A percentile compares a stretch with the other conserved stretches of the same genome.
phyloP scores from a whole-genome alignment of 2,888 invertebrate species.

The Mesorhabditis belari region DNA sequence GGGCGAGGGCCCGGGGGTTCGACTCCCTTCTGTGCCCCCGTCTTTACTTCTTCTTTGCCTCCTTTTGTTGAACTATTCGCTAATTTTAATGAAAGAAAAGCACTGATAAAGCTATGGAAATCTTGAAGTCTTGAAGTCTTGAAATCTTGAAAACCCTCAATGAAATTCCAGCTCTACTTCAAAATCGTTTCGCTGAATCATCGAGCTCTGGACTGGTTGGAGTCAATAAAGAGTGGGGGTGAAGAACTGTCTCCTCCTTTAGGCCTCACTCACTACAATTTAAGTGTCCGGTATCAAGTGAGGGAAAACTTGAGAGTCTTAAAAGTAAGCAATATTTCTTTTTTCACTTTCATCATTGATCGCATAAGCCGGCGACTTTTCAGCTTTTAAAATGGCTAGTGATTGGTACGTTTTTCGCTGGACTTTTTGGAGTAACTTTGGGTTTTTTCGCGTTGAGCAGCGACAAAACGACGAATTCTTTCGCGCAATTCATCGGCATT shows the following conservation, averaged over 20 bases:
- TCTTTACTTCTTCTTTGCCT: no score
- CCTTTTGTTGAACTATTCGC: no score
- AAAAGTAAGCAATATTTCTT: neutral
- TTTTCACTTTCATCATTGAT: no score
- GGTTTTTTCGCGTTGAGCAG: neutral
- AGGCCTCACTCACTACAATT: neutral
- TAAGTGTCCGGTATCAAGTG: neutral
- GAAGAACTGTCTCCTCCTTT: neutral
- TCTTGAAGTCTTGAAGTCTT: no score
- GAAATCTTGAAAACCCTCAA: no score
- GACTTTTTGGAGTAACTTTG: neutral
- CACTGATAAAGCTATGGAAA: no score
- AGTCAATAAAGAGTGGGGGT: neutral
- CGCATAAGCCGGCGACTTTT: neutral
- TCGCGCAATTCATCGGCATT: neutral
- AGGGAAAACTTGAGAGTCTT: neutral
- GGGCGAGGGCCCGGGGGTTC: no score
- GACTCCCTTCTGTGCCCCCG: no score
- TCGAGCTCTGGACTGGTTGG: neutral
- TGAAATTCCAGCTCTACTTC: neutral
- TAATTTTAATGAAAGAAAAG: no score
- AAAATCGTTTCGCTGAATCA: neutral
- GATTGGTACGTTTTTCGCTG: neutral
- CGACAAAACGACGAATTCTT: no score
- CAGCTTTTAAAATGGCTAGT: neutral